These are phyloP conservation scores for Heteronetta atricapilla DNA, from an alignment of 2,113 vertebrate species.

Conservation along the genomic window DNA sequence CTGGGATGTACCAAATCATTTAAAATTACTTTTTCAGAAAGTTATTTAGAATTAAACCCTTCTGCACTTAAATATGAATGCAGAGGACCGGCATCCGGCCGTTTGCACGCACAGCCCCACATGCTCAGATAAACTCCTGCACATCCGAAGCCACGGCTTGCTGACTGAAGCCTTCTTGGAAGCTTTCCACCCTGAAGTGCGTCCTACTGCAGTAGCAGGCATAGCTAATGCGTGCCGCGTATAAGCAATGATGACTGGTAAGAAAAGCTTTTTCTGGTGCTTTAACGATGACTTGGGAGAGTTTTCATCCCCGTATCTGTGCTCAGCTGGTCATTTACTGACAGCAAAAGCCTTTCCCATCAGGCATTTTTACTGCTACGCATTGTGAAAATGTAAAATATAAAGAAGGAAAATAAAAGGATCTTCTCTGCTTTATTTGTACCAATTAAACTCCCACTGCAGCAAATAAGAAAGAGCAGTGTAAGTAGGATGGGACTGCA, in stretches of 20 bases:
- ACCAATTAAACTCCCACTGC: neutral
- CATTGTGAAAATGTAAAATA: neutral
- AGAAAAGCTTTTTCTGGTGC: conserved; percentile 9
- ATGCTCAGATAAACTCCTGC: neutral
- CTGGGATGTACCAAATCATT: neutral
- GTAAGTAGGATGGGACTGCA: neutral
- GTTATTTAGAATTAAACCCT: neutral
- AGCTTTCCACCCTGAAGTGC: neutral
- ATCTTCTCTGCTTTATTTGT: neutral
- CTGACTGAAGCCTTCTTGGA: neutral
- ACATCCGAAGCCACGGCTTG: neutral
- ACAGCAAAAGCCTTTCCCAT: neutral
- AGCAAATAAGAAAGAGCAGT: neutral
- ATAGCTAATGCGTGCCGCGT: neutral
- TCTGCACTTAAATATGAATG: neutral
- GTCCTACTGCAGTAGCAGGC: neutral
- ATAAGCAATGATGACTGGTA: neutral
- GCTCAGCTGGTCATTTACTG: neutral
- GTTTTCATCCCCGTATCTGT: neutral
- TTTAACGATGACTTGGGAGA: neutral
- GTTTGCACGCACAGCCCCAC: neutral
- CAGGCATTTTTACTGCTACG: neutral
- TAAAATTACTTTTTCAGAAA: neutral
- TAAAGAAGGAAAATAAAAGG: neutral
- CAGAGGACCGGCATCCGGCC: neutral